phyloP scores from a whole-genome alignment of 1,140 invertebrate genomes.

The Diachasma alloeum region DNA sequence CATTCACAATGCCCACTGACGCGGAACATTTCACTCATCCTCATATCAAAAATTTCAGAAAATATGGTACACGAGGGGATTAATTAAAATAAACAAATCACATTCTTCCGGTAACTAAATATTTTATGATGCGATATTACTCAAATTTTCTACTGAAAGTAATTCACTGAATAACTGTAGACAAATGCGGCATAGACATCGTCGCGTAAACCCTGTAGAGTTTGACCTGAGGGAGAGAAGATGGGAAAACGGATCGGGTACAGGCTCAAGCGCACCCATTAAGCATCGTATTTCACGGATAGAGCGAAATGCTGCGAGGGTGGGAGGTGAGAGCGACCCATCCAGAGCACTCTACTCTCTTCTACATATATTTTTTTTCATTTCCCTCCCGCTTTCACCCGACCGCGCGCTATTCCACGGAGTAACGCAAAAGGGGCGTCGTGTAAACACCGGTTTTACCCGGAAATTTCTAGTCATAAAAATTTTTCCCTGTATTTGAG shows the following conservation, averaged over 20 bases:
- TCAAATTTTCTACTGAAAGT: background rate
- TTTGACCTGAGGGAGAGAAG: background rate
- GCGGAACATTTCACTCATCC: conserved; percentile 1
- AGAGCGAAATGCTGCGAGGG: background rate
- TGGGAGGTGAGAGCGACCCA: background rate
- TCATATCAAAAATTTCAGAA: background rate
- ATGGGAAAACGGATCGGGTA: conserved; percentile 37
- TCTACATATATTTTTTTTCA: conserved; percentile 13
- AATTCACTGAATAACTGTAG: background rate
- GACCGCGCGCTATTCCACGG: background rate
- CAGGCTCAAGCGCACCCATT: conserved; percentile 38
- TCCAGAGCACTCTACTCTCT: conserved; percentile 18
- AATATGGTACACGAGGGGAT: background rate
- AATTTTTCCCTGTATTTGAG: background rate
- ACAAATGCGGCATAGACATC: background rate
- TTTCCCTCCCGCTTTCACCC: background rate
- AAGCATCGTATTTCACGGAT: conserved; percentile 46
- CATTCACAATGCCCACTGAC: background rate
- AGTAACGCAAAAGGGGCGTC: background rate
- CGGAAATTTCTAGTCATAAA: conserved; percentile 3
- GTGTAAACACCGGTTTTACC: conserved; percentile 16
- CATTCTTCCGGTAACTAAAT: background rate
- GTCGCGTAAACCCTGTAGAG: background rate
- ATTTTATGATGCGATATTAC: background rate
- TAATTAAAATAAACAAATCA: background rate